Base-by-base conservation (phyloP, 2,797 vertebrate genomes). In the Natrix natrix region DNA sequence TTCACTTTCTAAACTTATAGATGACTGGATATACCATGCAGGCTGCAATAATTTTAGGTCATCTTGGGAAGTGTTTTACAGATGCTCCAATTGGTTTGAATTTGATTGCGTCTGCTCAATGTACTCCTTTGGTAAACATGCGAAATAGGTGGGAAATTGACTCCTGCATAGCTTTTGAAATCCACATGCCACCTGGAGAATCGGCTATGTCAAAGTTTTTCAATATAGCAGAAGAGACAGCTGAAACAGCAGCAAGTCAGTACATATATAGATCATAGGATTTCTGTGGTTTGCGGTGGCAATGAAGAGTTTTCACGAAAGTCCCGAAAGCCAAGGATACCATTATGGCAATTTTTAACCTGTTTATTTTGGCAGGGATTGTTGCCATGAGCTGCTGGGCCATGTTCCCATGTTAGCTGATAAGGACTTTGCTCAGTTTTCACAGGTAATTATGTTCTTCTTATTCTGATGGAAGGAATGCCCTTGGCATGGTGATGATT, bases 391-490 rank as follows among this genome's bases (percentile, higher is more conserved):
- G 94, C 96, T 98, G 3, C 95, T 99, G 24, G 98, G 98, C 54
- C 98, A 98, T 13, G 96, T 99, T 93, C 98, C 98, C 63, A 98
- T 98, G 98, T 96, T 99, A 95, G 97, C 98, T 63, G 98, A 98
- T 94, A 98, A 98, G 92, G 98, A 98, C 78, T 99, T 99, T 94
- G 98, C 98, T 54, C 98, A 98, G 92, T 98, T 99, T 96, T 99
- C 98, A 61, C 97, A 98, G 98, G 98, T 98, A 97, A 97, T 91
- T 57, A 90, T 3, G 22, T 88, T 3, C 22, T 89, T 94, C 63
- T 91, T 63, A 5, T 32, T 91, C n/a, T 56, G 54, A 83, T 5
- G 17, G 16, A 52, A 61, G 52, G 20, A 87, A 56, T 86, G 48
- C 6, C 6, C 16, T 5, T 54, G n/a, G 6, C 43, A 8, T 26